Base-by-base conservation (phyloP, 2,888 invertebrate species). In the Nymphalis polychloros region DNA sequence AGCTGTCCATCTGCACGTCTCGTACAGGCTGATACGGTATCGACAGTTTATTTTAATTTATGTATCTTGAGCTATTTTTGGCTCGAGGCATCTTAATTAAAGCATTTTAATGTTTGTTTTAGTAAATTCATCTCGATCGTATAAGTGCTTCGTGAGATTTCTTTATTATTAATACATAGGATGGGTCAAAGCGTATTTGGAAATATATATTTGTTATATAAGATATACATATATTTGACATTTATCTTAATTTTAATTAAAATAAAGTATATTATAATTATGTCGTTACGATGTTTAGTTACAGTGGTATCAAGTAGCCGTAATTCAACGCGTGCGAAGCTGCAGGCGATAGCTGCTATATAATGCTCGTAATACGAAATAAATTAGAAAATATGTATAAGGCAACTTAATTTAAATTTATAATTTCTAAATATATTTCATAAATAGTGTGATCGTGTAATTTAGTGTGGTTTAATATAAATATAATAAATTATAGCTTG, bases 1-100 rank as follows among this genome's bases (percentile, higher is more conserved):
- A 90, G 86, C 89, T 90, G 91, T 89, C 90, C 79, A 86, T 85
- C 85, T 80, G 81, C 75, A 72, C 74, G 81, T 78, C 81, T 76
- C 59, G 60, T 68, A 85, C 84, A 83, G 84, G 79, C 46, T 78
- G 85, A 65, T 78, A 70, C 62, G 63, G 64, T 74, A 72, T 69
- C 70, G 71, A 72, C 69, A 57, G 57, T 57, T 57, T 41, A 68
- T 72, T 65, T 65, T 65, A 65, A 65, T 67, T 55, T 67, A 67
- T 67, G 66, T 62, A 67, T 67, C 66, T 48, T 49, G 10, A 49
- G 66, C 61, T 67, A 67, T 67, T 67, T 67, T 67, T 41, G 61
- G 66, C 41, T 61, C 35, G 57, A 57, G 57, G 57, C 41, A 57
- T 49, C 53, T 67, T 67, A 67, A 67, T 67, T 67, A 67, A 67